Percentiles rank a stretch among this genome's conserved stretches.
phyloP scores from a whole-genome alignment of 2,797 vertebrate genomes.

The Dryobates pubescens region DNA sequence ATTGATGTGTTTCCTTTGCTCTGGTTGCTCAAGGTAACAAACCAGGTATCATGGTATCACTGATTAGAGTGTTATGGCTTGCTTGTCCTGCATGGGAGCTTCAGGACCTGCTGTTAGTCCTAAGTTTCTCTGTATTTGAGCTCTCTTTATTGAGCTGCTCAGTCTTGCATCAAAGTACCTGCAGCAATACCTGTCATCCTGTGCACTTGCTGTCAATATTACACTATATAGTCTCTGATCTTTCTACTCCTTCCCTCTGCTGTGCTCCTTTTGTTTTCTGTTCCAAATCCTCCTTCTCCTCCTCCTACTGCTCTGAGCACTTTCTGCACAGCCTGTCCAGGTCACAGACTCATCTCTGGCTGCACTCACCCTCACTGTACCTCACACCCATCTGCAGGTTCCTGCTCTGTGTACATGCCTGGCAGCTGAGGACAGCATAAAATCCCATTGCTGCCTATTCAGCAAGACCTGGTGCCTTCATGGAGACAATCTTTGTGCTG shows the following conservation, averaged over 20 bases:
- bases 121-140: neutral
- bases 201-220: neutral
- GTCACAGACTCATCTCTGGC: neutral
- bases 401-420: neutral
- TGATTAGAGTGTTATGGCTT: fast-evolving
- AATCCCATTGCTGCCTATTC: neutral
- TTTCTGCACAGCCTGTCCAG: neutral
- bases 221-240: neutral
- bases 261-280: neutral
- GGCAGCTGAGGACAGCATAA: neutral
- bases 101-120: neutral
- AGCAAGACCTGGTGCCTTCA: neutral
- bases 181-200: neutral
- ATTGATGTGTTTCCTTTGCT: neutral
- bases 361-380: neutral
- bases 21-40: neutral
- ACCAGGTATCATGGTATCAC: fast-evolving
- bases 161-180: neutral
- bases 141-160: neutral
- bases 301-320: neutral
- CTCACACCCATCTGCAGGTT: fast-evolving
- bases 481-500: neutral
- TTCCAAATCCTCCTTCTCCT: neutral
- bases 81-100: neutral
- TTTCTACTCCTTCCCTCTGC: neutral